Conservation (phyloP, 2,797 vertebrate genomes). For the Trichosurus vulpecula region DNA sequence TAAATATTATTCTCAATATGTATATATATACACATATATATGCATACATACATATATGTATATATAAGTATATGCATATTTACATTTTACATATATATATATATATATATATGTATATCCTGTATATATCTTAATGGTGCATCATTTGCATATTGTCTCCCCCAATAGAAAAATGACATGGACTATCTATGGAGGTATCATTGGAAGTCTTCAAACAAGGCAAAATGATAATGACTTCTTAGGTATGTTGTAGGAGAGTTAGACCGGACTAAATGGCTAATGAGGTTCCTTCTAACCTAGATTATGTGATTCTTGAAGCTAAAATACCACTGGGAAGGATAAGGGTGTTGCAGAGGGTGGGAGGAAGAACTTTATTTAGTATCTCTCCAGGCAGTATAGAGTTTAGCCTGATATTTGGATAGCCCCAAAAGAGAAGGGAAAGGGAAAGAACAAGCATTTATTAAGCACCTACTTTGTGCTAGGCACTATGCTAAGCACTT, state of each 20-base stretch:
- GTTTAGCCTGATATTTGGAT: background rate
- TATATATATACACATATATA: no score
- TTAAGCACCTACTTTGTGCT: no score
- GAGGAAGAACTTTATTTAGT: background rate
- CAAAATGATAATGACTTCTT: background rate
- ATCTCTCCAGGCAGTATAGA: background rate
- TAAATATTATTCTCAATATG: no score
- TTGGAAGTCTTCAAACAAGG: no score
- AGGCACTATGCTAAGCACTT: background rate
- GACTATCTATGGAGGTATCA: no score
- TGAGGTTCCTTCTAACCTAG: background rate
- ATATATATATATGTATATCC: no score
- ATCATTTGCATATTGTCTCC: no score
- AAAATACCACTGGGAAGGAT: background rate
- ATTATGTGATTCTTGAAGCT: background rate
- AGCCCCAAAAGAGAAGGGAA: background rate
- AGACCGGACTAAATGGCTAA: background rate
- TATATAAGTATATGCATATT: no score
- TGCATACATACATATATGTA: no score
- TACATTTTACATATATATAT: no score
- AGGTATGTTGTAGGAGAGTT: background rate
- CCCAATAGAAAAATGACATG: no score
- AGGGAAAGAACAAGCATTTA: background rate
- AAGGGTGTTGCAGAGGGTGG: background rate
- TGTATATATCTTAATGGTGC: no score